phyloP scores from a whole-genome alignment of 2,888 invertebrate genomes.

The Caenorhabditis sp. region DNA sequence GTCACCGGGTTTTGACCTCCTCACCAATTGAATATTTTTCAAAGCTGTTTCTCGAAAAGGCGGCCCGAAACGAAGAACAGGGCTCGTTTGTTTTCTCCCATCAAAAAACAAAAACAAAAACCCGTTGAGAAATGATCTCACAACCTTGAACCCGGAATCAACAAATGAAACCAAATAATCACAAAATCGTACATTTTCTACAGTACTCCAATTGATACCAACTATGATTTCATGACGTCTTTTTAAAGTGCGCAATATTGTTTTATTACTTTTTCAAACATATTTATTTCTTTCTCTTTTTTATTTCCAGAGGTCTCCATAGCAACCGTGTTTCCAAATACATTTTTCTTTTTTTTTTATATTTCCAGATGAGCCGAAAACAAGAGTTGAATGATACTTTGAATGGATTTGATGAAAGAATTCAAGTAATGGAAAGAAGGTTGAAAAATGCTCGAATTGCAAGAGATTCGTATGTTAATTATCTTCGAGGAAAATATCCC shows the following conservation, averaged over 20 bases:
- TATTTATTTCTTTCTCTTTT: not conserved
- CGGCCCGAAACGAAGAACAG: too few relatives aligned
- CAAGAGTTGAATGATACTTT: not conserved
- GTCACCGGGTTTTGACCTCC: too few relatives aligned
- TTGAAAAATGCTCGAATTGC: slow-evolving; percentile 47
- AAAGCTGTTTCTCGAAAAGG: too few relatives aligned
- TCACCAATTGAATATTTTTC: too few relatives aligned
- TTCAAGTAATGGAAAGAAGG: slow-evolving; percentile 40
- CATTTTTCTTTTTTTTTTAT: not conserved
- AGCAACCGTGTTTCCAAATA: not conserved
- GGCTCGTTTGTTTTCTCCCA: too few relatives aligned
- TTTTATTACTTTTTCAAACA: not conserved
- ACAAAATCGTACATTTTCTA: slow-evolving; percentile 5
- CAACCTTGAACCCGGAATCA: slow-evolving; percentile 13
- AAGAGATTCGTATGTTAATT: slow-evolving; percentile 48
- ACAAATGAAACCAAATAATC: slow-evolving; percentile 12
- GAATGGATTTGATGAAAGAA: slow-evolving; percentile 37
- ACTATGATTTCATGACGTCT: not conserved
- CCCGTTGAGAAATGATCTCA: too few relatives aligned
- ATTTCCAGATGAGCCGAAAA: not conserved
- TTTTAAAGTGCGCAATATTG: not conserved
- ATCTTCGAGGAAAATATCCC: slow-evolving; percentile 51
- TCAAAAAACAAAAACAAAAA: too few relatives aligned
- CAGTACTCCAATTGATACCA: not conserved
- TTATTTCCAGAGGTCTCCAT: not conserved